Percentiles rank a stretch among this genome's conserved stretches.
Conservation (phyloP, 2,888 invertebrate genomes). For the Leptogaster cylindrica region DNA sequence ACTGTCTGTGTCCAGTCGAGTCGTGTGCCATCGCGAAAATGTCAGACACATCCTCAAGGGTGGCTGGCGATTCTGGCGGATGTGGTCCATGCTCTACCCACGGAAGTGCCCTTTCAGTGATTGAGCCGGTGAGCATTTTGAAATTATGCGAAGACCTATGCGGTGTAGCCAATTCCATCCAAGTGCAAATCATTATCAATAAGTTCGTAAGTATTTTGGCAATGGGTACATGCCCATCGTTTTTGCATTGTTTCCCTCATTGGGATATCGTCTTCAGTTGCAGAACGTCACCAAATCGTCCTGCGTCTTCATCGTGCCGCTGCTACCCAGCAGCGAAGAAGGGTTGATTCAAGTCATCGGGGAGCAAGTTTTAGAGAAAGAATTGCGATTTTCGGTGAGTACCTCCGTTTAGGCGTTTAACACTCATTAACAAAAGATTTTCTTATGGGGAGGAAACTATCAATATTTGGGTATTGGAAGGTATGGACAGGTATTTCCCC, state of each 20-base stretch:
- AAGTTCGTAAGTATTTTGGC: constrained; percentile 40
- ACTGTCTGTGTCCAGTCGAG: not conserved
- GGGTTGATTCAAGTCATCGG: constrained; percentile 15
- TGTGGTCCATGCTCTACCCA: constrained; percentile 6
- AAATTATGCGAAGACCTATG: constrained; percentile 40
- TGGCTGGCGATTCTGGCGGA: not conserved
- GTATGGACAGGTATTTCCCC: too few relatives aligned
- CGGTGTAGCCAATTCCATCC: constrained; percentile 38
- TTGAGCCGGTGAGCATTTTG: constrained; percentile 38
- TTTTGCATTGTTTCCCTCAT: not conserved
- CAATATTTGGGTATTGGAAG: too few relatives aligned
- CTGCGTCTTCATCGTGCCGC: not conserved
- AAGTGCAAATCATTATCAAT: constrained; percentile 40
- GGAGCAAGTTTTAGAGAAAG: not conserved
- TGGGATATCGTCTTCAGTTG: constrained; percentile 4
- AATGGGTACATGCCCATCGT: not conserved
- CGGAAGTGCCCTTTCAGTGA: constrained; percentile 27
- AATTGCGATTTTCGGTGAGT: constrained; percentile 13
- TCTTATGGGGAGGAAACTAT: too few relatives aligned
- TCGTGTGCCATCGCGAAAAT: constrained; percentile 2
- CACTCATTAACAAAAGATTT: too few relatives aligned
- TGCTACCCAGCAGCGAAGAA: constrained; percentile 8
- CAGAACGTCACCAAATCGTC: not conserved
- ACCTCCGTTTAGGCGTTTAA: too few relatives aligned
- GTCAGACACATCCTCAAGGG: constrained; percentile 16